Percentiles rank a stretch among this genome's conserved stretches.
Evolutionary conservation across 2,888 invertebrate species (phyloP).

Genomic region (Vanessa cardui): DNA sequence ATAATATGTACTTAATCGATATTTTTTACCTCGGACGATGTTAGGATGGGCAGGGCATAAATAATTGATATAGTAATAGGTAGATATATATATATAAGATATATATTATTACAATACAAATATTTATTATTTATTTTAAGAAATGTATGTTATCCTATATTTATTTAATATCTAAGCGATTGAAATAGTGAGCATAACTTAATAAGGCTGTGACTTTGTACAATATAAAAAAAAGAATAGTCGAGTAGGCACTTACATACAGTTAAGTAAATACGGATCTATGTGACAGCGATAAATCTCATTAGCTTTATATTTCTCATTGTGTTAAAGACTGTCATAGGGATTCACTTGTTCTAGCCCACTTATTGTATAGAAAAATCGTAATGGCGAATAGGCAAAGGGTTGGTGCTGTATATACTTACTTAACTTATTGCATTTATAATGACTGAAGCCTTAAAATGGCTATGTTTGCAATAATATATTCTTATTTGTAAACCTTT

Average conservation of each 20-base stretch:
- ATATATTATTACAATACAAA: too few species aligned
- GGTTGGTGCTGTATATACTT: conserved; percentile 47
- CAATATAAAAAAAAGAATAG: neutral
- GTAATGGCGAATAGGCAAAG: conserved; percentile 63
- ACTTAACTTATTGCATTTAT: conserved; percentile 15
- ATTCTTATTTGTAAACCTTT: conserved; percentile 37
- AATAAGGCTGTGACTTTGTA: too few species aligned
- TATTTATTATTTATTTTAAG: too few species aligned
- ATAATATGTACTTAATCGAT: too few species aligned
- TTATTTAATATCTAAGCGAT: too few species aligned
- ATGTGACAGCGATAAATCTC: conserved; percentile 55
- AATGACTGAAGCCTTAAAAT: conserved; percentile 43
- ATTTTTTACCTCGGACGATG: too few species aligned
- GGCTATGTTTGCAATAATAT: conserved; percentile 43
- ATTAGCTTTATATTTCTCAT: conserved; percentile 66
- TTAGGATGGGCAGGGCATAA: too few species aligned
- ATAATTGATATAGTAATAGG: too few species aligned
- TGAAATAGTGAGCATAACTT: too few species aligned
- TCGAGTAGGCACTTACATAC: neutral
- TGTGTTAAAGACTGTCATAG: conserved; percentile 68
- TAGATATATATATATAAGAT: too few species aligned
- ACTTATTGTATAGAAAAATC: conserved; percentile 74
- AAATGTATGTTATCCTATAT: too few species aligned
- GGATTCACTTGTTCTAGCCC: conserved; percentile 66
- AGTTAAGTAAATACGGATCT: conserved; percentile 1